Percentiles rank a stretch among this genome's conserved stretches.
Conservation (phyloP, 2,888 invertebrate genomes). For the Vannuccia rotundouncinata region DNA sequence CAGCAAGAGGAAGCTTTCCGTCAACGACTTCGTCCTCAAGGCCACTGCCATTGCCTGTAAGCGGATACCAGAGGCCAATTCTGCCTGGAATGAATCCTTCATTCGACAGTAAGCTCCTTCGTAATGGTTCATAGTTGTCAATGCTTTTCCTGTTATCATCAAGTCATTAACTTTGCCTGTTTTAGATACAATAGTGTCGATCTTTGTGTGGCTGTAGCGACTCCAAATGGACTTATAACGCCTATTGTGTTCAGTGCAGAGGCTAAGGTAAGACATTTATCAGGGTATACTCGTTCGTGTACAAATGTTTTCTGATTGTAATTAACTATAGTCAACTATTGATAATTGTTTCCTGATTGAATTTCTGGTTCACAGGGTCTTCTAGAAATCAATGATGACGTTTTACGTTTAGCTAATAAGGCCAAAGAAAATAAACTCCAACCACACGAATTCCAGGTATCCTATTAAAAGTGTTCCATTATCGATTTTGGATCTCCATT, state of each 20-base stretch:
- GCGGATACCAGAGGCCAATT: conserved; percentile 85
- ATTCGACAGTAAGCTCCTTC: conserved; percentile 82
- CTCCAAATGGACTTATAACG: conserved; percentile 86
- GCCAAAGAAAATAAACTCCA: conserved; percentile 80
- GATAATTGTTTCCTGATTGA: no score
- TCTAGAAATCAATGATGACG: conserved; percentile 30
- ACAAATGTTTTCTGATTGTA: no score
- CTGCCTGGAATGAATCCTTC: conserved; percentile 84
- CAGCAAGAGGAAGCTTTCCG: conserved; percentile 74
- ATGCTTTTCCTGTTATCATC: background rate
- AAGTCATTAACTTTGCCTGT: background rate
- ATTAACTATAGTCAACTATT: no score
- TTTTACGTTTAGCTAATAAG: conserved; percentile 66
- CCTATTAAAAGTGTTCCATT: background rate
- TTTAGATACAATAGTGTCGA: conserved; percentile 78
- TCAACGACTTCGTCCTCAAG: conserved; percentile 92
- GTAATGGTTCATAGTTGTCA: no score
- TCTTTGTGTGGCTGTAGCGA: conserved; percentile 91
- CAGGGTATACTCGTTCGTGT: no score
- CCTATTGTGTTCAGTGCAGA: conserved; percentile 89
- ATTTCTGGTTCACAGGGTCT: conserved; percentile 34
- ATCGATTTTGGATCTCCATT: no score
- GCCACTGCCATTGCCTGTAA: conserved; percentile 79
- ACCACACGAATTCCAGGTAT: conserved; percentile 80
- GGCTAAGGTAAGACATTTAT: conserved; percentile 61